Conservation (phyloP, 2,888 invertebrate species). For the Dorcus hopei region DNA sequence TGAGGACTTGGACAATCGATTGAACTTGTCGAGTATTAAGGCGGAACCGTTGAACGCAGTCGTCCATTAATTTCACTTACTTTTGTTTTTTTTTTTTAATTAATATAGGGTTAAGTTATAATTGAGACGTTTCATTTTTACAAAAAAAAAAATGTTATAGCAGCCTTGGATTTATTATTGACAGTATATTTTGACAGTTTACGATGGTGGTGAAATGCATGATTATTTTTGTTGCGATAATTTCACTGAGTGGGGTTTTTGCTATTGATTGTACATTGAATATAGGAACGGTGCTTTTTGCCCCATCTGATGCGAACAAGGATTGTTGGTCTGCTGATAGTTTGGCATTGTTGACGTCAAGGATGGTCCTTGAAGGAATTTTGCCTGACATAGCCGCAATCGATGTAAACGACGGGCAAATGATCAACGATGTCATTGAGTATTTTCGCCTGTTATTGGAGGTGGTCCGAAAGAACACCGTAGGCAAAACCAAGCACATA, state of each 20-base stretch:
- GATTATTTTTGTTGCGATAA: too few relatives aligned
- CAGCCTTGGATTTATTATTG: too few relatives aligned
- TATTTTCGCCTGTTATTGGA: slow-evolving; percentile 42
- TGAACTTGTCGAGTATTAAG: slow-evolving; percentile 76
- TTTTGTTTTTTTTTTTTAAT: too few relatives aligned
- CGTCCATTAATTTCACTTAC: slow-evolving; percentile 57
- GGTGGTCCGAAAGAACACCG: slow-evolving; percentile 32
- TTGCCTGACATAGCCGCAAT: slow-evolving; percentile 38
- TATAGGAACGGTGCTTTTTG: slow-evolving; percentile 44
- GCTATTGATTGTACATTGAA: background rate
- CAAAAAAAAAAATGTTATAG: too few relatives aligned
- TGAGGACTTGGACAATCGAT: slow-evolving; percentile 75
- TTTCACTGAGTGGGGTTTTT: too few relatives aligned
- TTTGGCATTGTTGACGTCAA: slow-evolving; percentile 42
- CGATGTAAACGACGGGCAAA: slow-evolving; percentile 37
- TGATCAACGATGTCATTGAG: slow-evolving; percentile 40
- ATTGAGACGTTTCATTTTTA: too few relatives aligned
- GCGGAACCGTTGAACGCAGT: slow-evolving; percentile 83
- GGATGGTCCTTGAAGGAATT: slow-evolving; percentile 43
- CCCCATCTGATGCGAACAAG: slow-evolving; percentile 38
- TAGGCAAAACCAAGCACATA: slow-evolving; percentile 42
- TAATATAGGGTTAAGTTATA: too few relatives aligned
- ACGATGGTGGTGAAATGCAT: too few relatives aligned
- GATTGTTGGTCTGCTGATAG: slow-evolving; percentile 46
- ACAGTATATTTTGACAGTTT: too few relatives aligned